Evolutionary conservation across 2,797 vertebrate genomes (phyloP).

Genomic region (Rhynchonycteris naso): DNA sequence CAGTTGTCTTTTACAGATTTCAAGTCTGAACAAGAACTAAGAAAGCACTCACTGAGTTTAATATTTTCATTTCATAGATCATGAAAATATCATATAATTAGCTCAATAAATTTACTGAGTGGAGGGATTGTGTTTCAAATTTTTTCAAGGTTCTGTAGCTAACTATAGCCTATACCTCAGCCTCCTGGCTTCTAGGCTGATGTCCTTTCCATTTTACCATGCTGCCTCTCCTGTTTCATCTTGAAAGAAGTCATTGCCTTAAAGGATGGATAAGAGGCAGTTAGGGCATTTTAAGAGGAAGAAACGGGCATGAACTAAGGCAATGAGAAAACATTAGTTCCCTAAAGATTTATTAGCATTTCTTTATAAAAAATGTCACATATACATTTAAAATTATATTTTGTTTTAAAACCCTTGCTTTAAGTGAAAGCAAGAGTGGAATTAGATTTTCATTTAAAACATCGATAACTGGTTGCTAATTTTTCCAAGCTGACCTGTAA

Average conservation of each 20-base stretch:
- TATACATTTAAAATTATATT: not conserved
- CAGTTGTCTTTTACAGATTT: constrained; percentile 19
- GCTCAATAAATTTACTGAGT: constrained; percentile 30
- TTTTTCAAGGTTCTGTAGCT: constrained; percentile 43
- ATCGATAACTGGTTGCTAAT: constrained; percentile 6
- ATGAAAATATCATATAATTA: constrained; percentile 47
- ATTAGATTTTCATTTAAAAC: constrained; percentile 39
- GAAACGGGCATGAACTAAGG: constrained; percentile 53
- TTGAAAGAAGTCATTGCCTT: constrained; percentile 67
- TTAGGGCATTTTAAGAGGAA: constrained; percentile 43
- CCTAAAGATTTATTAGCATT: constrained; percentile 26
- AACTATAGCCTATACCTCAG: constrained; percentile 59
- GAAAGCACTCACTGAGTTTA: constrained; percentile 48
- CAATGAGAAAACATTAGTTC: not conserved
- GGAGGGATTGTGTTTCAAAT: constrained; percentile 51
- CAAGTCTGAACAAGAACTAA: constrained; percentile 61
- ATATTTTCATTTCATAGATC: constrained; percentile 52
- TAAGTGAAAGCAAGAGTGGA: not conserved
- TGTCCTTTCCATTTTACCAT: constrained; percentile 63
- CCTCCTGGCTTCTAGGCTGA: constrained; percentile 59
- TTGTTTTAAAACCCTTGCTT: constrained; percentile 42
- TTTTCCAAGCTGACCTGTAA: constrained; percentile 53
- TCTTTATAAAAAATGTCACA: constrained; percentile 42
- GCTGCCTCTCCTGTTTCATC: constrained; percentile 66
- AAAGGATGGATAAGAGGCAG: constrained; percentile 69